phyloP scores from a whole-genome alignment of 2,797 vertebrate genomes.

The Esox masquinongy region DNA sequence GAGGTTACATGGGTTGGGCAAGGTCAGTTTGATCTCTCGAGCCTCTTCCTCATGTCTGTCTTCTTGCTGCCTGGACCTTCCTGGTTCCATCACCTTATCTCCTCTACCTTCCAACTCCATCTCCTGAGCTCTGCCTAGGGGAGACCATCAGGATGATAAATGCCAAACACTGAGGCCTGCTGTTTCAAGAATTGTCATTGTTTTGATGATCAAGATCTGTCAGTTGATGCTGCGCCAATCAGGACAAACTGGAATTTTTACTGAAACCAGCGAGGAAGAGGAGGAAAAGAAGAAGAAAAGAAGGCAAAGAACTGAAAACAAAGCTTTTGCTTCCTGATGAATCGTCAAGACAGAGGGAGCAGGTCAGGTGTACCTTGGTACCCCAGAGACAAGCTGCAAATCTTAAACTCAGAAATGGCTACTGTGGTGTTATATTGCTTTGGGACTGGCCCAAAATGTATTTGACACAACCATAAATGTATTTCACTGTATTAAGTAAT shows the following conservation, averaged over 20 bases:
- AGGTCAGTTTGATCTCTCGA: slow-evolving; percentile 44
- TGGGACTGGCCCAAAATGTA: neutral
- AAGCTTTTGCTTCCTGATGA: slow-evolving; percentile 37
- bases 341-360: slow-evolving; percentile 10
- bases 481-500: neutral
- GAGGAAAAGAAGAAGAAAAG: slow-evolving; percentile 32
- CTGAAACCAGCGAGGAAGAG: slow-evolving; percentile 20
- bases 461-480: neutral
- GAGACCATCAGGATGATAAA: slow-evolving; percentile 48
- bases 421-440: slow-evolving; percentile 2
- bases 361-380: neutral
- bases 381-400: neutral
- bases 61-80: slow-evolving; percentile 41
- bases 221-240: slow-evolving; percentile 32
- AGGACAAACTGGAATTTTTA: slow-evolving; percentile 44
- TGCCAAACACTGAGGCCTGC: slow-evolving; percentile 34
- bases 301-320: slow-evolving; percentile 21
- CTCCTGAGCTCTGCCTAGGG: slow-evolving; percentile 72
- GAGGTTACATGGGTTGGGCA: slow-evolving; percentile 29
- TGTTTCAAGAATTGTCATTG: slow-evolving; percentile 28
- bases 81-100: slow-evolving; percentile 60
- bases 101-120: slow-evolving; percentile 58
- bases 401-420: neutral
- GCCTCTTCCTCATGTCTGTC: slow-evolving; percentile 43
- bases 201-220: slow-evolving; percentile 16